Percentiles rank a stretch among this genome's conserved stretches.
Evolutionary conservation across 1,140 invertebrate species (phyloP).

Genomic region (Proctacanthus coquilletti): DNA sequence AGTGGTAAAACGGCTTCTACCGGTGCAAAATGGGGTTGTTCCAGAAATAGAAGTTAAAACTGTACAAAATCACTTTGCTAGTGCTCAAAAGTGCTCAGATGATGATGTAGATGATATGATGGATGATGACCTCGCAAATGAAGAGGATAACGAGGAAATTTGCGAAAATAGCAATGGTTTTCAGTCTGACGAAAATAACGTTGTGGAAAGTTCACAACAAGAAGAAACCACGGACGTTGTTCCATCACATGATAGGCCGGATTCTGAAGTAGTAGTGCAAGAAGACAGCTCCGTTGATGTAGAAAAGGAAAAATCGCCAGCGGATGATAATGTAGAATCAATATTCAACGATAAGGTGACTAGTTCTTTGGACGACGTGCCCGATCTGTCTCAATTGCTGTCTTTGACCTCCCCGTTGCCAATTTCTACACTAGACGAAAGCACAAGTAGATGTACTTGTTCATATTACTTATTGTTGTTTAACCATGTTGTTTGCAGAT

Average conservation of each 20-base stretch:
- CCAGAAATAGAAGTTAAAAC: too few species aligned
- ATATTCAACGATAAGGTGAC: not conserved
- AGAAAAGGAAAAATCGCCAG: not conserved
- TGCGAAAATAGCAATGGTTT: too few species aligned
- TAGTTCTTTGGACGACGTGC: not conserved
- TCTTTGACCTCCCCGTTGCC: conserved; percentile 3
- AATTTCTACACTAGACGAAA: conserved; percentile 2
- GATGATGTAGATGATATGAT: too few species aligned
- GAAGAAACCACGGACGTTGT: not conserved
- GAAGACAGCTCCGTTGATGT: not conserved
- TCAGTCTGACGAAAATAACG: too few species aligned
- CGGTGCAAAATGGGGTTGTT: too few species aligned
- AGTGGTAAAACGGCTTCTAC: too few species aligned
- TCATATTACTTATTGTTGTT: conserved; percentile 10
- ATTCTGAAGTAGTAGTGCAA: not conserved
- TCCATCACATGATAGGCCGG: not conserved
- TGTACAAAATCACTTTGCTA: too few species aligned
- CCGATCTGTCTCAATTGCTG: not conserved
- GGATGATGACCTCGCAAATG: too few species aligned
- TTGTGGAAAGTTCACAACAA: conserved; percentile 14
- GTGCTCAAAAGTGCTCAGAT: too few species aligned
- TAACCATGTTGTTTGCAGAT: conserved; percentile 28
- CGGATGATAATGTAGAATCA: not conserved
- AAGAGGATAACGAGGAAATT: too few species aligned
- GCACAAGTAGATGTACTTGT: not conserved